A percentile compares a stretch with the other conserved stretches of the same genome.
These are phyloP conservation scores for Aptenodytes patagonicus DNA, from an alignment of 2,113 vertebrate genomes.

Conservation along the genomic window DNA sequence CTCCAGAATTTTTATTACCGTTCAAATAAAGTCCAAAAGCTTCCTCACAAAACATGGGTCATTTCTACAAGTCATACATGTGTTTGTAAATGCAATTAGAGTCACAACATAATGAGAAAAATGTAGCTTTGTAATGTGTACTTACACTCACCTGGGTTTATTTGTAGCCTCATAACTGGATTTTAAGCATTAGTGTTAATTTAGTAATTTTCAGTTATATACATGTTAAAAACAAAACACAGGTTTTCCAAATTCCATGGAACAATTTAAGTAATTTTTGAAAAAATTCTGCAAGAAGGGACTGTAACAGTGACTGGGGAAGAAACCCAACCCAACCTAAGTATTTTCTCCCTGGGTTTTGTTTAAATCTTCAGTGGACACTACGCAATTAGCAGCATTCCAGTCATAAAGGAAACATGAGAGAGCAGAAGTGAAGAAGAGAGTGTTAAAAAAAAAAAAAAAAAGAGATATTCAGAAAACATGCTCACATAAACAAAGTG, in stretches of 20 bases:
- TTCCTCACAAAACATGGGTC: background rate
- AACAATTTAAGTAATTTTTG: background rate
- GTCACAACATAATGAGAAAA: background rate
- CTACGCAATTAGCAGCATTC: background rate
- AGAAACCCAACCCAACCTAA: background rate
- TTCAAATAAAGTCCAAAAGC: background rate
- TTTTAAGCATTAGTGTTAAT: background rate
- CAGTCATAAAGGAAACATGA: background rate
- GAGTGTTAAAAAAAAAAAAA: background rate
- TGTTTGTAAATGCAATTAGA: background rate
- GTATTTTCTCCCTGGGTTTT: background rate
- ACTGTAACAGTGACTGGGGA: background rate
- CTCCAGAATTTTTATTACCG: background rate
- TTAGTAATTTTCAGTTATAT: background rate
- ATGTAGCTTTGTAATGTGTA: background rate
- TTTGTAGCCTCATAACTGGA: background rate
- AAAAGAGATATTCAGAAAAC: background rate
- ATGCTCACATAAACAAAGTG: background rate
- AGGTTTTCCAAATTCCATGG: background rate
- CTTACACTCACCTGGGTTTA: background rate
- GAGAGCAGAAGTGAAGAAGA: background rate
- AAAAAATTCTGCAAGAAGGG: background rate
- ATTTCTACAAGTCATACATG: background rate
- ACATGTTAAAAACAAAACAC: background rate
- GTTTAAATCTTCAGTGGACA: background rate